Evolutionary conservation across 2,888 invertebrate genomes (phyloP).

Genomic region (Thymelicus acteon): DNA sequence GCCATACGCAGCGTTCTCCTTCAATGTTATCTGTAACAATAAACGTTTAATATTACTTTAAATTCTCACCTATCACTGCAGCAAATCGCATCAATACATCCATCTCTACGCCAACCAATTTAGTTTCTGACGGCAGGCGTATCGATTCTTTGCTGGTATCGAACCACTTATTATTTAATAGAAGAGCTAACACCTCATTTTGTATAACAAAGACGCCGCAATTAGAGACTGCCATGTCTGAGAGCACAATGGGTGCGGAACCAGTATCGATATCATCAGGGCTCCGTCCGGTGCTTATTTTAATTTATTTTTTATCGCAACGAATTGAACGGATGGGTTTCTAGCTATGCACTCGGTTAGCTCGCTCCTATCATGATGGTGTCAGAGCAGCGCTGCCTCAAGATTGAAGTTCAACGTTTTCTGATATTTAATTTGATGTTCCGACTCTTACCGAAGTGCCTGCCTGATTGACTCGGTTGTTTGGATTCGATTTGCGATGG

Average conservation of each 20-base stretch:
- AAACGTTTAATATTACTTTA: slow-evolving; percentile 41
- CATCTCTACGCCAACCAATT: slow-evolving; percentile 52
- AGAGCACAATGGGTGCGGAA: slow-evolving; percentile 72
- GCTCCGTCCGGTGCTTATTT: slow-evolving; percentile 66
- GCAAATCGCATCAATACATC: slow-evolving; percentile 42
- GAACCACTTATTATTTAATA: slow-evolving; percentile 81
- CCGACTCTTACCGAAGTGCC: slow-evolving; percentile 38
- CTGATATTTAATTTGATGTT: slow-evolving; percentile 60
- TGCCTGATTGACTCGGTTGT: slow-evolving; percentile 41
- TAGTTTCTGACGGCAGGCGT: slow-evolving; percentile 57
- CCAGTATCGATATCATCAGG: slow-evolving; percentile 78
- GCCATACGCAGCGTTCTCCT: slow-evolving; percentile 79
- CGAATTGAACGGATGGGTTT: slow-evolving; percentile 76
- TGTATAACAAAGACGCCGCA: slow-evolving; percentile 81
- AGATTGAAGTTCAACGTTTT: slow-evolving; percentile 77
- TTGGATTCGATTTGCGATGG: slow-evolving; percentile 39
- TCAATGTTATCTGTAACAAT: slow-evolving; percentile 73
- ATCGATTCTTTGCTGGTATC: slow-evolving; percentile 62
- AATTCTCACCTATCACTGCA: slow-evolving; percentile 27
- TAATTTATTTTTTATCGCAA: slow-evolving; percentile 83
- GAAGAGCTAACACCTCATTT: slow-evolving; percentile 83
- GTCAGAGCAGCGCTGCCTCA: slow-evolving; percentile 59
- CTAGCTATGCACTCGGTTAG: slow-evolving; percentile 61
- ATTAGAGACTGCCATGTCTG: slow-evolving; percentile 76
- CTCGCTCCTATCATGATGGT: slow-evolving; percentile 64